Evolutionary conservation across 2,888 invertebrate genomes (phyloP).

Genomic region (Neocrepidodera transversa): DNA sequence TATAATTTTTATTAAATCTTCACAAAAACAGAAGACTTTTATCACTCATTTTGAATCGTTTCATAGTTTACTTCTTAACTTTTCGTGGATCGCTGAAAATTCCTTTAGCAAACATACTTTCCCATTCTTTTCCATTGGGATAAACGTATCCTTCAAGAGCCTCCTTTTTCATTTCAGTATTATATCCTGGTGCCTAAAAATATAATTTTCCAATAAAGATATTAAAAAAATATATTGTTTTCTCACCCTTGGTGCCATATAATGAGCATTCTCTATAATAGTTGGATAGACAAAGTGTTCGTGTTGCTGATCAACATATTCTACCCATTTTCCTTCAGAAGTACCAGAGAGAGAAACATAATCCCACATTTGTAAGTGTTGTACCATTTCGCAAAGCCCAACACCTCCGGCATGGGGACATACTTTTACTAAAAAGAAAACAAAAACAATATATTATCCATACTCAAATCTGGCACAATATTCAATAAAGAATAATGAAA

Average conservation of each 20-base stretch:
- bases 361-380: slow-evolving; percentile 91
- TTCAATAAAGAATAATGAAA: too few relatives aligned
- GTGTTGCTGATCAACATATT: slow-evolving; percentile 90
- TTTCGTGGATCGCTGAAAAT: slow-evolving; percentile 64
- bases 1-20: slow-evolving; percentile 7
- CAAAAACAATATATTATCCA: not conserved
- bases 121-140: slow-evolving; percentile 82
- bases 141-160: slow-evolving; percentile 75
- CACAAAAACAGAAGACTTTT: slow-evolving; percentile 10
- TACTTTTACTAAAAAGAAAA: slow-evolving; percentile 73
- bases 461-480: too few relatives aligned
- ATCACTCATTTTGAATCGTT: not conserved
- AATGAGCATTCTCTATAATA: slow-evolving; percentile 72
- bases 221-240: not conserved
- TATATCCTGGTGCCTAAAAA: slow-evolving; percentile 78
- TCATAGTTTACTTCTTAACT: slow-evolving; percentile 30
- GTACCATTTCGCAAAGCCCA: slow-evolving; percentile 92
- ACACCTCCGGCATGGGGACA: slow-evolving; percentile 96
- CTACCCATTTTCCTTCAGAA: slow-evolving; percentile 76
- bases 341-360: slow-evolving; percentile 76
- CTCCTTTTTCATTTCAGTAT: slow-evolving; percentile 76
- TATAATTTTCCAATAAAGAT: slow-evolving; percentile 7
- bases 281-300: slow-evolving; percentile 85
- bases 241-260: slow-evolving; percentile 76
- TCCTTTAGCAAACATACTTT: slow-evolving; percentile 69